Base-by-base conservation (phyloP, 1,140 invertebrate species). In the Trichonephila inaurata region DNA sequence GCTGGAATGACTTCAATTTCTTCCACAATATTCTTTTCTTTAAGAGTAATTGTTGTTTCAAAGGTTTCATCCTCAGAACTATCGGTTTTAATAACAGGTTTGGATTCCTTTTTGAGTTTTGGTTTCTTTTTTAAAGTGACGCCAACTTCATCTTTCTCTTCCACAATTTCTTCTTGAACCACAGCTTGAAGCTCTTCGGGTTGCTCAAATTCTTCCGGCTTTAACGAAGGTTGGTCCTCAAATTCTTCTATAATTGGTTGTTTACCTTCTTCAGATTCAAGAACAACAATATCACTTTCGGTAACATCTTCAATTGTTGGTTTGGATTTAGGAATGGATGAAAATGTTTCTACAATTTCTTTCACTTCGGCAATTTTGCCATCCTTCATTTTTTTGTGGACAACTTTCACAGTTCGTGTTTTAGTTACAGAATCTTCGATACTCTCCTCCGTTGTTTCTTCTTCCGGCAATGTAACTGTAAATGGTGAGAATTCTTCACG, bases 31-130 rank as follows among this genome's bases (percentile, higher is more conserved):
- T 94, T 62, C 89, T 94, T 94, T 91, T 95, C 94, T 88, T 95
- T 94, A 91, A 95, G 94, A 28, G 95, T 92, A 86, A 95, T 94
- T 18, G 94, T 64, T 19, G 77, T 86, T 92, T 92, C 94, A 85
- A 95, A 94, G 33, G 69, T 95, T 92, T 93, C 94, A 6, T 95
- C 95, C 93, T 95, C 94, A 95, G 95, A 62, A 94, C 95, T 83
- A 16, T 94, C 93, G 16, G 19, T 16, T 82, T 85, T 82, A 10
- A 60, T 8, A 40, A 85, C 5, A 14, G 58, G 85, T 95, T 91
- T 95, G 66, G 33, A 83, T 82, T 94, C 77, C 64, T 62, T 94
- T 69, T 93, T 95, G 89, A 89, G 40, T 90, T 91, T 90, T 69
- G 69, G 89, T 87, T 94, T 94, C 69, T 66, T 94, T 88, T 90